A percentile compares a stretch with the other conserved stretches of the same genome.
phyloP scores from a whole-genome alignment of 1,140 invertebrate genomes.

The Cephus cinctus region DNA sequence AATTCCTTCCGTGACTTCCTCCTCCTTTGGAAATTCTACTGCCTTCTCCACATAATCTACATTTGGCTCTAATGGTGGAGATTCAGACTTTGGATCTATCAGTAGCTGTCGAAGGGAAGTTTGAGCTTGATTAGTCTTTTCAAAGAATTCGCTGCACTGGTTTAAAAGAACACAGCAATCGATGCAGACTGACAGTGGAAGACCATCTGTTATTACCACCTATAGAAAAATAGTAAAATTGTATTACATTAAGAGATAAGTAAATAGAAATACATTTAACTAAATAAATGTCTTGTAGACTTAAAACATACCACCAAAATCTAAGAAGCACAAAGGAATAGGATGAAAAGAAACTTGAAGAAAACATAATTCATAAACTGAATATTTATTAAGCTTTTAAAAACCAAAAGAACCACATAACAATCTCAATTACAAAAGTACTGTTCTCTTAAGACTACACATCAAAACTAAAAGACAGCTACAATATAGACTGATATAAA shows the following conservation, averaged over 20 bases:
- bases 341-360: background rate
- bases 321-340: no score
- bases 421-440: no score
- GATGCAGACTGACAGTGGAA: conserved; percentile 47
- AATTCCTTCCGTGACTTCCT: conserved; percentile 23
- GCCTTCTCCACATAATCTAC: conserved; percentile 35
- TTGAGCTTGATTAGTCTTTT: conserved; percentile 52
- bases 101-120: conserved; percentile 39
- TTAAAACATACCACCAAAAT: no score
- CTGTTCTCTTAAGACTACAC: no score
- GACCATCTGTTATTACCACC: conserved; percentile 42
- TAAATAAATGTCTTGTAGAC: no score
- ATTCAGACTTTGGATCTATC: conserved; percentile 31
- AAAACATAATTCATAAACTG: background rate
- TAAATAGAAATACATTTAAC: no score
- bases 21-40: conserved; percentile 29
- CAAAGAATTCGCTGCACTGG: conserved; percentile 51
- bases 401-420: background rate
- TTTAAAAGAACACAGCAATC: conserved; percentile 49
- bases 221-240: conserved; percentile 20
- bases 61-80: conserved; percentile 24
- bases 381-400: background rate
- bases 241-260: background rate
- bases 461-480: no score
- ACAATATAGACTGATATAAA: no score